Base-by-base conservation (phyloP, 1,140 invertebrate species). In the Delia radicum region DNA sequence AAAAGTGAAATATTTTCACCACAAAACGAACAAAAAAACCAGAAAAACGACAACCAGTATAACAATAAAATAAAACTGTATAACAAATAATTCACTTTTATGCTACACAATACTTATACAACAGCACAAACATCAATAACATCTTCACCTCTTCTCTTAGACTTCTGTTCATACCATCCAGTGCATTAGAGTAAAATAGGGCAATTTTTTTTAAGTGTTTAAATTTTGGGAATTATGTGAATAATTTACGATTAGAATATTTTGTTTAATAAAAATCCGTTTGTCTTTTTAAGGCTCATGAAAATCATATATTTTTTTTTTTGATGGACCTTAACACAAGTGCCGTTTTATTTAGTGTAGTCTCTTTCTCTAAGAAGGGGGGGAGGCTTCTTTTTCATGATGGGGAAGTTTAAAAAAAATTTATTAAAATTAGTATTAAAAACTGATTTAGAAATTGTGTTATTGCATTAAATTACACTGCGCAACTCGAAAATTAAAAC, bases 71-170 rank as follows among this genome's bases (percentile, higher is more conserved):
- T 55, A 21, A 37, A 55, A 55, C n/a, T 55, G 48, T 55, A 21
- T 55, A 55, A 55, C 48, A 55, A 55, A 55, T 55, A 55, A 55
- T 55, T 55, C 48, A 55, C 48, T 55, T 55, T 55, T 55, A 55
- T 55, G n/a, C 48, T 21, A 6, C 48, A 21, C 15, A 55, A 55
- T 21, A 55, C 15, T 15, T 15, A 42, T 13, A 42, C 0, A 42
- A 13, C 48, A 24, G 24, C 48, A 55, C 33, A 37, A 37, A 55
- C 48, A 55, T 18, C 48, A 55, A 18, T 24, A 24, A 24, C 3
- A 55, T 21, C 48, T 15, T 4, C 2, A 48, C 42, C 31, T 5
- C 12, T 42, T 24, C 18, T 55, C 18, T 21, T 55, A n/a, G n/a
- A n/a, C 18, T 7, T 8, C n/a, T 55, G 24, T 55, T 24, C 18